Conservation (phyloP, 2,113 vertebrate species). For the Suncus etruscus region DNA sequence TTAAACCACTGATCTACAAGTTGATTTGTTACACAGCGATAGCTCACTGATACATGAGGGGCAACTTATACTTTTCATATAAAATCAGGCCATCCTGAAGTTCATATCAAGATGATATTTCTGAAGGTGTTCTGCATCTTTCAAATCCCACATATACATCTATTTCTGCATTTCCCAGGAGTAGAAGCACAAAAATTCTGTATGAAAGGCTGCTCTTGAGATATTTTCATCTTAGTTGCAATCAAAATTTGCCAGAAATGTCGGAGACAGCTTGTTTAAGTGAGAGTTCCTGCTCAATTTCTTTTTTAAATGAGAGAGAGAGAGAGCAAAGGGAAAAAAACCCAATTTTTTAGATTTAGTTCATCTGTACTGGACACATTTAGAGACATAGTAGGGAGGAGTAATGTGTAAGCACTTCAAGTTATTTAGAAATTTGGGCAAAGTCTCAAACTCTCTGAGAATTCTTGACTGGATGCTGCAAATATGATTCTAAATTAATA, state of each 20-base stretch:
- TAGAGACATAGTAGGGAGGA: constrained; percentile 59
- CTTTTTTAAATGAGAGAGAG: constrained; percentile 75
- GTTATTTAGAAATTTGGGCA: constrained; percentile 71
- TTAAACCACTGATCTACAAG: constrained; percentile 9
- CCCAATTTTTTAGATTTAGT: constrained; percentile 72
- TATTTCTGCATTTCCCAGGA: constrained; percentile 82
- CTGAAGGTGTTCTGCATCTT: constrained; percentile 72
- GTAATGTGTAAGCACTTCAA: constrained; percentile 15
- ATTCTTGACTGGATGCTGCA: constrained; percentile 57
- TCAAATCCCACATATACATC: constrained; percentile 73
- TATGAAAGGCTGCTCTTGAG: constrained; percentile 81
- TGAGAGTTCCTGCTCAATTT: constrained; percentile 83
- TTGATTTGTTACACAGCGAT: constrained; percentile 77
- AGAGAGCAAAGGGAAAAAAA: constrained; percentile 69
- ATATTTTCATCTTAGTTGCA: constrained; percentile 84
- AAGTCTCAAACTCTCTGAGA: constrained; percentile 56
- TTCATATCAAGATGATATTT: constrained; percentile 70
- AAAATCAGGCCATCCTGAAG: constrained; percentile 74
- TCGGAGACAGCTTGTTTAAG: constrained; percentile 85
- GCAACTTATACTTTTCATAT: constrained; percentile 59
- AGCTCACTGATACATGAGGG: constrained; percentile 73
- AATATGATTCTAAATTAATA: constrained; percentile 67
- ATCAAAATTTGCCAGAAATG: constrained; percentile 83
- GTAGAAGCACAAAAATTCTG: constrained; percentile 77
- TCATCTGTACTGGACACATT: constrained; percentile 77